Conservation (phyloP, 2,797 vertebrate genomes). For the Sebastes oblongus region DNA sequence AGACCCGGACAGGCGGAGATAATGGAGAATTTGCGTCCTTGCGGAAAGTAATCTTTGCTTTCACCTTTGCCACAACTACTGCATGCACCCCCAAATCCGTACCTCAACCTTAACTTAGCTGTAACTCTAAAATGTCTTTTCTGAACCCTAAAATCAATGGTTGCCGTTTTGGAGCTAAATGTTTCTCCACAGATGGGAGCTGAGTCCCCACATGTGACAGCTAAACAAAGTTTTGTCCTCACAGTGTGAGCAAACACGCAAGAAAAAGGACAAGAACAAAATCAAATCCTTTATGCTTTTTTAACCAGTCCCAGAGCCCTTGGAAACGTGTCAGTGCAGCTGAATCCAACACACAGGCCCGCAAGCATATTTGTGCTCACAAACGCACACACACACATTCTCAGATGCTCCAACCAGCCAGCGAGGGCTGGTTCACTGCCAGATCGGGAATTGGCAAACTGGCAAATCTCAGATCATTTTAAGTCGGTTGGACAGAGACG, state of each 20-base stretch:
- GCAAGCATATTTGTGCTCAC: conserved; percentile 31
- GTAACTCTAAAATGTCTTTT: neutral
- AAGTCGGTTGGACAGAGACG: conserved; percentile 57
- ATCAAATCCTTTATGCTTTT: conserved; percentile 57
- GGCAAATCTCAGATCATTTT: conserved; percentile 67
- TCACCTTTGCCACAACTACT: no score
- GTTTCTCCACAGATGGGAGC: neutral
- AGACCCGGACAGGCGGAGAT: accelerated
- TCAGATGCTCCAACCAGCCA: conserved; percentile 30
- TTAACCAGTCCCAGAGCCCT: conserved; percentile 62
- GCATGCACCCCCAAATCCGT: no score
- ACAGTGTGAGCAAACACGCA: neutral
- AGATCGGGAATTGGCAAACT: conserved; percentile 58
- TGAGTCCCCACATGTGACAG: neutral
- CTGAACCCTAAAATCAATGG: neutral
- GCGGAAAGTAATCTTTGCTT: no score
- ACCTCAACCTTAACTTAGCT: no score
- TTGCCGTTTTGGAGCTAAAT: neutral
- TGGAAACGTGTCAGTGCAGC: conserved; percentile 52
- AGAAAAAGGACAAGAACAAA: conserved; percentile 34
- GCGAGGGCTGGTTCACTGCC: conserved; percentile 36
- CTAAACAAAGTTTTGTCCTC: conserved; percentile 1
- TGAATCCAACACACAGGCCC: conserved; percentile 57
- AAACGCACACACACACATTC: conserved; percentile 14
- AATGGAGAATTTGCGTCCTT: no score